Evolutionary conservation across 1,140 invertebrate species (phyloP).

Genomic region (Drosophila quadrilineata): DNA sequence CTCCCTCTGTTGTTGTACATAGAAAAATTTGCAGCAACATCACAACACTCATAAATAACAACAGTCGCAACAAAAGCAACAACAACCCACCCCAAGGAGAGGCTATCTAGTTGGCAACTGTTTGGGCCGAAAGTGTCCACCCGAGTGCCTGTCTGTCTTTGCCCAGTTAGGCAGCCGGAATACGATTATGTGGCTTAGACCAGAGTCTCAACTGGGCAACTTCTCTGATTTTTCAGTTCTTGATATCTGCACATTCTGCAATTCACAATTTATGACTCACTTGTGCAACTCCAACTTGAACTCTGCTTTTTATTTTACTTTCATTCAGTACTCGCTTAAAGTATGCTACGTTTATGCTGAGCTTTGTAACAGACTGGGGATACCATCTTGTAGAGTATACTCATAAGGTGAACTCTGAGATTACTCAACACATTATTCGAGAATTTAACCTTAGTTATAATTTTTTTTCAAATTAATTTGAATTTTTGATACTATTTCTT

Average conservation of each 20-base stretch:
- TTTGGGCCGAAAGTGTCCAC: conserved; percentile 64
- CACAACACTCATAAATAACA: conserved; percentile 78
- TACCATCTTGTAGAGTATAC: too few species aligned
- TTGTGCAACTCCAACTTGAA: conserved; percentile 12
- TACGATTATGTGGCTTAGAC: not conserved
- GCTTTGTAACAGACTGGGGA: too few species aligned
- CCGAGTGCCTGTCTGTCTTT: conserved; percentile 17
- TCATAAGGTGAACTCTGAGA: too few species aligned
- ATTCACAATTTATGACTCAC: conserved; percentile 73
- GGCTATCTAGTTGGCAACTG: conserved; percentile 30
- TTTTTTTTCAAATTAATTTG: too few species aligned
- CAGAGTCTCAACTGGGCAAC: not conserved
- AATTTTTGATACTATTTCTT: too few species aligned
- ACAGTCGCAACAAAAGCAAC: conserved; percentile 45
- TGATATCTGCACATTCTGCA: conserved; percentile 56
- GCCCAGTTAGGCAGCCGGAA: too few species aligned
- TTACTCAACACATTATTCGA: too few species aligned
- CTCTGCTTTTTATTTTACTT: too few species aligned
- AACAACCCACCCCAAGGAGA: conserved; percentile 13
- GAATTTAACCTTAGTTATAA: too few species aligned
- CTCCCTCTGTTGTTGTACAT: conserved; percentile 36
- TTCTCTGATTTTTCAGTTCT: conserved; percentile 46
- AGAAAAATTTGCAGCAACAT: conserved; percentile 79
- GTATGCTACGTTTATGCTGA: too few species aligned
- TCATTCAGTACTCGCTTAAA: too few species aligned